Conservation (phyloP, 2,888 invertebrate genomes). For the Lampropteryx suffumata region DNA sequence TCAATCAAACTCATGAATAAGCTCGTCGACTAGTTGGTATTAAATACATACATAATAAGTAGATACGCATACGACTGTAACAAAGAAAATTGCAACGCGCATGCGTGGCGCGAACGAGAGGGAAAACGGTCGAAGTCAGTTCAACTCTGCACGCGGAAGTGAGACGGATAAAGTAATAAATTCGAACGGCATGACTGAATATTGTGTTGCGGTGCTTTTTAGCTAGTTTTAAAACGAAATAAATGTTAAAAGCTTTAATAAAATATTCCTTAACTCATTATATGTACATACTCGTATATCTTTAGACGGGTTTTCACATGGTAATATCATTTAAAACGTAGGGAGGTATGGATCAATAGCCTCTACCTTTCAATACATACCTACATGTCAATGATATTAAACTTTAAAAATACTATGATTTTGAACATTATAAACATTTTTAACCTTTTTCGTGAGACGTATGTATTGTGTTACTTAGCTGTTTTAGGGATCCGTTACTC, state of each 20-base stretch:
- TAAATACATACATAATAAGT: not conserved
- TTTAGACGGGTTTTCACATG: no score
- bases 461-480: no score
- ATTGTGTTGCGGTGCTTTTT: constrained; percentile 13
- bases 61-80: constrained; percentile 7
- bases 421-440: no score
- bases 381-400: no score
- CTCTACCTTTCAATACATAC: no score
- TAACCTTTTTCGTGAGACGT: no score
- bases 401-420: no score
- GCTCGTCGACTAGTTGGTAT: not conserved
- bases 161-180: constrained; percentile 49
- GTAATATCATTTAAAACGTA: no score
- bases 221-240: constrained; percentile 6
- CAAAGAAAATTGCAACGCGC: constrained; percentile 16
- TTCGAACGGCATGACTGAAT: constrained; percentile 37
- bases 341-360: no score
- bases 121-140: constrained; percentile 26
- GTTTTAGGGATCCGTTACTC: no score
- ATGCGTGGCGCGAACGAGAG: constrained; percentile 16
- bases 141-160: constrained; percentile 18
- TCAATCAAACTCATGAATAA: constrained; percentile 10
- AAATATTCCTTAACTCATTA: no score
- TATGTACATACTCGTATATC: no score
- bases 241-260: not conserved